phyloP scores from a whole-genome alignment of 2,888 invertebrate genomes.

The Acleris laterana region DNA sequence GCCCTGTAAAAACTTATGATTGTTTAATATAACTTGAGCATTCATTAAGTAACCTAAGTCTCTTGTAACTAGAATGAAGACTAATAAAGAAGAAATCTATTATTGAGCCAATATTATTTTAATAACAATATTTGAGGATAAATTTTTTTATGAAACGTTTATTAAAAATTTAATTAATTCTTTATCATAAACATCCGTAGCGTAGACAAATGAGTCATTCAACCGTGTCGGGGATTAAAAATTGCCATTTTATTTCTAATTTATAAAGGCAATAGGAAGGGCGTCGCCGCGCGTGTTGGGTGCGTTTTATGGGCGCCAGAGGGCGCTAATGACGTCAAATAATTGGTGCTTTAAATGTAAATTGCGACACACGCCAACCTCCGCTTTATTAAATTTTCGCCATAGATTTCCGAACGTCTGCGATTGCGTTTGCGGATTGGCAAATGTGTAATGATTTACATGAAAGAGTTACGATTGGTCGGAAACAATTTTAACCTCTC shows the following conservation, averaged over 20 bases:
- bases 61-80: no score
- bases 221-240: constrained; percentile 37
- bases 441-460: not conserved
- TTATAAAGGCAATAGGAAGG: constrained; percentile 70
- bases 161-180: constrained; percentile 12
- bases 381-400: constrained; percentile 77
- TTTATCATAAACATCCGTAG: constrained; percentile 9
- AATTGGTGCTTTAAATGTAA: constrained; percentile 84
- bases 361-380: constrained; percentile 76
- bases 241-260: constrained; percentile 76
- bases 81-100: no score
- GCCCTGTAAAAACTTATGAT: no score
- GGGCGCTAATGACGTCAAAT: constrained; percentile 83
- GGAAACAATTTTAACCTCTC: no score
- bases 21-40: no score
- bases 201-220: constrained; percentile 31
- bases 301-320: constrained; percentile 80
- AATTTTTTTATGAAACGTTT: constrained; percentile 5
- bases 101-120: no score
- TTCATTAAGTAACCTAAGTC: no score
- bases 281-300: constrained; percentile 70
- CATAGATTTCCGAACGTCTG: constrained; percentile 50
- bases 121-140: no score
- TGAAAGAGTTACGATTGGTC: no score
- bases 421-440: constrained; percentile 31